Evolutionary conservation across 2,797 vertebrate genomes (phyloP), one percentile per base, ranked within the genome.

Genomic region (Avahi laniger): DNA sequence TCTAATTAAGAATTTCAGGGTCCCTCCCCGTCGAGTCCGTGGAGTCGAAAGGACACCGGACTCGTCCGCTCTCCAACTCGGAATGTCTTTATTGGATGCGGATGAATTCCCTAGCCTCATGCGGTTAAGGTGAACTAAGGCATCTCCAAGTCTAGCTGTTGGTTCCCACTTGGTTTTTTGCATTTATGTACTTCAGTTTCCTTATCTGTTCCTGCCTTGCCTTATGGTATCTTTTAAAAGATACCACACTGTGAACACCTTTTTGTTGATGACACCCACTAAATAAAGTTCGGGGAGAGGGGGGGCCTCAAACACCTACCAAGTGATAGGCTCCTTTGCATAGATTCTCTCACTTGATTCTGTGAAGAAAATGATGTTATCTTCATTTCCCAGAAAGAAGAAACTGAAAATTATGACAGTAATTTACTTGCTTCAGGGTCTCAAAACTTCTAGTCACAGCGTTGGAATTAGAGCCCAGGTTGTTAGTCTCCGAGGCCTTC

Each of bases 1-100:
- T 95, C 96, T 97, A 97, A 97, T 97, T 92, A 95, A 96, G 96
- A 88, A 75, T 96, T 87, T 83, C 96, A 93, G 94, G 93, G 97
- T 97, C 97, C 97, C 84, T 97, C 80, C 80, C 93, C 67, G 83
- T 97, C 75, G 93, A 96, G 96, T 91, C 93, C 69, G 22, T 28
- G 0, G 79, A 96, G 97, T 96, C n/a, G 1, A 63, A 93, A 91
- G 91, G 93, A 89, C 95, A 35, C 48, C 61, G 52, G 69, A 76
- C 52, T 61, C n/a, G 22, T 13, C 48, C 11, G 57, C 50, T 69
- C 46, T 61, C 89, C 90, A 93, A 88, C 95, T 91, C 94, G 30
- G 24, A 94, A 83, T 82, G 72, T 90, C 82, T 91, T 94, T 69
- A 63, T 28, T 91, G 91, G 54, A 15, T 41, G 88, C 87, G 91